Conservation (phyloP, 2,888 invertebrate genomes). For the Sphecodes monilicornis region DNA sequence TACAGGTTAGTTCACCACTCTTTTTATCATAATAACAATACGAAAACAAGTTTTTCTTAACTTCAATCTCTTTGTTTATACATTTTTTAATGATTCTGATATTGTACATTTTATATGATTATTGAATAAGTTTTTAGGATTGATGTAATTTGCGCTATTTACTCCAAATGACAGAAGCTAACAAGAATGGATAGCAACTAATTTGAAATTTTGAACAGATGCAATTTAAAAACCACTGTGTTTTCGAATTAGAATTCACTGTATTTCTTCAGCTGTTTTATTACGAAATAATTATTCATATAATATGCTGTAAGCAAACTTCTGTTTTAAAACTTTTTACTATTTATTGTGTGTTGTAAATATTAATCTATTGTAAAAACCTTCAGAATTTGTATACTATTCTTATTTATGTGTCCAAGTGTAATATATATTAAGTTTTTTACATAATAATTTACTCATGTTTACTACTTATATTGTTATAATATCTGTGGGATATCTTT, state of each 20-base stretch:
- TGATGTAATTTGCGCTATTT: background rate
- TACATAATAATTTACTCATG: background rate
- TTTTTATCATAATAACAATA: constrained; percentile 19
- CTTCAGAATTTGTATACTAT: background rate
- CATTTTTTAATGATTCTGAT: constrained; percentile 2
- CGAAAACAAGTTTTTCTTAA: background rate
- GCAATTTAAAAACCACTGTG: constrained; percentile 7
- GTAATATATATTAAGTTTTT: background rate
- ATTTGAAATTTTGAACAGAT: constrained; percentile 13
- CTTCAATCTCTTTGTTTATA: background rate
- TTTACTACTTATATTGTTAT: background rate
- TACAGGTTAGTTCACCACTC: constrained; percentile 77
- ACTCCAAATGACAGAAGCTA: constrained; percentile 25
- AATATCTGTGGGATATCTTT: background rate
- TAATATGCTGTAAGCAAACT: background rate
- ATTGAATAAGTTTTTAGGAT: constrained; percentile 4
- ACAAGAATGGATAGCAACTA: constrained; percentile 21
- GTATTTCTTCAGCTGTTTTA: constrained; percentile 14
- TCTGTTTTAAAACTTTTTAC: constrained; percentile 1
- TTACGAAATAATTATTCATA: background rate
- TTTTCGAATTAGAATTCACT: constrained; percentile 6
- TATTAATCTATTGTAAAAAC: background rate
- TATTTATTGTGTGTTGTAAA: constrained; percentile 2
- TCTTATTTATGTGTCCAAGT: background rate
- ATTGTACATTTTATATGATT: background rate